These are phyloP conservation scores for Gandaritis pyraliata DNA, from an alignment of 2,888 invertebrate species.

Conservation along the genomic window DNA sequence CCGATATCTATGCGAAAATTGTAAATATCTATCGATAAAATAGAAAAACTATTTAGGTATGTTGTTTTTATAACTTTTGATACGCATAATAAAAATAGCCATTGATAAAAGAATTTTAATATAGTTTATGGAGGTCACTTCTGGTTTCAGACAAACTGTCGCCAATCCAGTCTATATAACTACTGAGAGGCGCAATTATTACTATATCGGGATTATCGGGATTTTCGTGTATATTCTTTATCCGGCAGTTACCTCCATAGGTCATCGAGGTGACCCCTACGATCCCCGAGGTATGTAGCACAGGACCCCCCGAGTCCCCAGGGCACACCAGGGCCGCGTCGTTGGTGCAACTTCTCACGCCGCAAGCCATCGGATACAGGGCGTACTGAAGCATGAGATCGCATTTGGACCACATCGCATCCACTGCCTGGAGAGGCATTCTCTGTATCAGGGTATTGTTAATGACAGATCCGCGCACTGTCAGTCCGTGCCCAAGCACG, in stretches of 20 bases:
- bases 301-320: neutral
- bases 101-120: too few species aligned
- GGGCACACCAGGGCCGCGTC: neutral
- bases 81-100: too few species aligned
- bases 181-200: neutral
- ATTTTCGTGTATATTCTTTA: neutral
- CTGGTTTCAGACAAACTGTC: neutral
- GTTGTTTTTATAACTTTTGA: too few species aligned
- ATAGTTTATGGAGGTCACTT: too few species aligned
- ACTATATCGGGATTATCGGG: neutral
- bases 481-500: too few species aligned
- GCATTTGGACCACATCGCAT: too few species aligned
- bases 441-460: too few species aligned
- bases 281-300: neutral
- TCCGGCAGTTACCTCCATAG: neutral
- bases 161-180: conserved; percentile 1
- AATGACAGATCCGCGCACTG: too few species aligned
- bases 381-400: neutral
- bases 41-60: too few species aligned
- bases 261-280: neutral
- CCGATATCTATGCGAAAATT: too few species aligned
- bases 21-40: too few species aligned
- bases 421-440: too few species aligned
- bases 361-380: neutral
- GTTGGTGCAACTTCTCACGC: neutral